Percentiles rank a stretch among this genome's conserved stretches.
Evolutionary conservation across 2,888 invertebrate species (phyloP).

Genomic region (Autographa pulchrina): DNA sequence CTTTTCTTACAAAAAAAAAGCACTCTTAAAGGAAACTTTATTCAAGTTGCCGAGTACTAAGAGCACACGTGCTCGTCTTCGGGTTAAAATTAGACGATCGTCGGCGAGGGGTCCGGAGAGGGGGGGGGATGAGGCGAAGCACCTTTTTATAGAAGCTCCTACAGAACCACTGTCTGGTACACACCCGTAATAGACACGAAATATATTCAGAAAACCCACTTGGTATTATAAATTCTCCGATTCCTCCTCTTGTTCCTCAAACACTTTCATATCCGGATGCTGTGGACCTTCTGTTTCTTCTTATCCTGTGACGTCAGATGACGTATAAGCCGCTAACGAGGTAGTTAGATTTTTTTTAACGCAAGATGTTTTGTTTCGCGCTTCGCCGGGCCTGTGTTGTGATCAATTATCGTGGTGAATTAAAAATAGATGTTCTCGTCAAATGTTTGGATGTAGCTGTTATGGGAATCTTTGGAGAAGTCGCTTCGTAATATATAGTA

Average conservation of each 20-base stretch:
- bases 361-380: slow-evolving; percentile 62
- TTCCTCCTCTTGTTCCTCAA: slow-evolving; percentile 4
- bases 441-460: slow-evolving; percentile 41
- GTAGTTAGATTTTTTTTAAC: slow-evolving; percentile 57
- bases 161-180: slow-evolving; percentile 77
- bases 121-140: slow-evolving; percentile 72
- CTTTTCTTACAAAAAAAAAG: slow-evolving; percentile 45
- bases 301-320: slow-evolving; percentile 60
- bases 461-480: slow-evolving; percentile 14
- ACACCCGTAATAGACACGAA: slow-evolving; percentile 62
- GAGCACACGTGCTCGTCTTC: slow-evolving; percentile 87
- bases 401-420: slow-evolving; percentile 59
- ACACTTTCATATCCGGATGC: slow-evolving; percentile 6
- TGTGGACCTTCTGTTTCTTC: slow-evolving; percentile 44
- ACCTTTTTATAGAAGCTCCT: slow-evolving; percentile 87
- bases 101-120: slow-evolving; percentile 62
- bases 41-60: slow-evolving; percentile 82
- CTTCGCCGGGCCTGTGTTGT: slow-evolving; percentile 53
- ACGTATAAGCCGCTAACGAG: slow-evolving; percentile 78
- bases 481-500: slow-evolving; percentile 5
- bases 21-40: slow-evolving; percentile 71
- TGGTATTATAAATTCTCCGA: background rate
- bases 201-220: slow-evolving; percentile 40
- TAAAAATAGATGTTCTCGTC: slow-evolving; percentile 52
- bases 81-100: slow-evolving; percentile 83